These are phyloP conservation scores for Camponotus fellah DNA, from an alignment of 2,888 invertebrate species.

Conservation along the genomic window DNA sequence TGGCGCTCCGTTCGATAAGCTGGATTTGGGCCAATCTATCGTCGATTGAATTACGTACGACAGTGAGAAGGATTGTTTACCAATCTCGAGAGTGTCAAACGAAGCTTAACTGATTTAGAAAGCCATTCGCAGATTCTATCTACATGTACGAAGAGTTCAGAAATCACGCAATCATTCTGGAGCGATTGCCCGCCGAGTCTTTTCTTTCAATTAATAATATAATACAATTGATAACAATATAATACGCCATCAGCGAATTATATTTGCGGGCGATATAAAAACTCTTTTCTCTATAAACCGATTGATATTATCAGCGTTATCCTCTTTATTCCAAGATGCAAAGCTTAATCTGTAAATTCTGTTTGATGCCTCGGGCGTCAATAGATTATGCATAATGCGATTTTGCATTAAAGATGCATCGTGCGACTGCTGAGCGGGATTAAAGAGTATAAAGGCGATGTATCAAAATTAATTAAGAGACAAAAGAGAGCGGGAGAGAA, in stretches of 20 bases:
- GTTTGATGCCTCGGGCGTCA: constrained; percentile 5
- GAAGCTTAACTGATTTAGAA: not conserved
- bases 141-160: not conserved
- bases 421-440: not conserved
- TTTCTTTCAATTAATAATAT: not conserved
- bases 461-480: constrained; percentile 20
- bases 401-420: not conserved
- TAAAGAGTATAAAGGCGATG: not conserved
- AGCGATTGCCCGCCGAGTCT: not conserved
- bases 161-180: constrained; percentile 2
- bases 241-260: not conserved
- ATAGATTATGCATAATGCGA: constrained; percentile 12
- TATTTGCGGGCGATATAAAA: not conserved
- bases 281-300: not conserved
- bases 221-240: not conserved
- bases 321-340: not conserved
- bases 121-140: not conserved
- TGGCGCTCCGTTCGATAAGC: not conserved
- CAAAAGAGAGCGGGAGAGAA: not conserved
- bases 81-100: constrained; percentile 15
- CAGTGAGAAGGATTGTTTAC: constrained; percentile 13
- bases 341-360: constrained; percentile 8
- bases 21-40: constrained; percentile 5
- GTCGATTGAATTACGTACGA: constrained; percentile 16
- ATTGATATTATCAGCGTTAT: not conserved